Percentiles rank a stretch among this genome's conserved stretches.
Conservation (phyloP, 92 coral and sea anemone genomes). For the Phenganax subtilis region DNA sequence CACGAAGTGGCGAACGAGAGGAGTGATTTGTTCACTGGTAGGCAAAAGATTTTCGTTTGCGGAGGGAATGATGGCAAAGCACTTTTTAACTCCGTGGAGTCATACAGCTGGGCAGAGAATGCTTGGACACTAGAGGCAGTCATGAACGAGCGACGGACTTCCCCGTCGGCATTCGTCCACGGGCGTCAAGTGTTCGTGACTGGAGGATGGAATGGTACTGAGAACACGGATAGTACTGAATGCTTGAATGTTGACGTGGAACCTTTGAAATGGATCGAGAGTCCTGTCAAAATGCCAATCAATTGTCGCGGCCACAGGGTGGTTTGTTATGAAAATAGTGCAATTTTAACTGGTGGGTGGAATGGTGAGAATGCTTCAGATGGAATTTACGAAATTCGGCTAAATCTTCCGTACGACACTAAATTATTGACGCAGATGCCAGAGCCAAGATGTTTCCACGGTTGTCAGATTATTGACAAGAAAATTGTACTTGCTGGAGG, state of each 20-base stretch:
- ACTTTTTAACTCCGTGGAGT: background rate
- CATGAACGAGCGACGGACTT: background rate
- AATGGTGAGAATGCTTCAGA: background rate
- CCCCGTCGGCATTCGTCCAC: background rate
- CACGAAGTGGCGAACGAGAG: background rate
- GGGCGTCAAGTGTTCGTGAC: background rate
- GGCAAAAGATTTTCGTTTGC: background rate
- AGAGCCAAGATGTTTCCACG: background rate
- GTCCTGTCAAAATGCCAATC: constrained; percentile 8
- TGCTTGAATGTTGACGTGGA: constrained; percentile 20
- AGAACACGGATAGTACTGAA: background rate
- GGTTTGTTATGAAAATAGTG: background rate
- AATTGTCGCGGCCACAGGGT: background rate
- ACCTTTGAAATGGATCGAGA: background rate
- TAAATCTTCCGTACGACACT: background rate
- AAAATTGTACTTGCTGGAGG: background rate
- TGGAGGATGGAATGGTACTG: constrained; percentile 2
- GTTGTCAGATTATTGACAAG: constrained; percentile 16
- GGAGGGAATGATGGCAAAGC: background rate
- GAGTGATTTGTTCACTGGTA: background rate
- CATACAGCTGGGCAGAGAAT: constrained; percentile 15
- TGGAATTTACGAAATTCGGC: constrained; percentile 7
- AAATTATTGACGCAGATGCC: no score
- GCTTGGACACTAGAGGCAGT: background rate
- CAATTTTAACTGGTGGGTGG: constrained; percentile 7